Evolutionary conservation across 2,888 invertebrate genomes (phyloP), one percentile per base, ranked within the genome.

Genomic region (Tetrapedia diversipes): DNA sequence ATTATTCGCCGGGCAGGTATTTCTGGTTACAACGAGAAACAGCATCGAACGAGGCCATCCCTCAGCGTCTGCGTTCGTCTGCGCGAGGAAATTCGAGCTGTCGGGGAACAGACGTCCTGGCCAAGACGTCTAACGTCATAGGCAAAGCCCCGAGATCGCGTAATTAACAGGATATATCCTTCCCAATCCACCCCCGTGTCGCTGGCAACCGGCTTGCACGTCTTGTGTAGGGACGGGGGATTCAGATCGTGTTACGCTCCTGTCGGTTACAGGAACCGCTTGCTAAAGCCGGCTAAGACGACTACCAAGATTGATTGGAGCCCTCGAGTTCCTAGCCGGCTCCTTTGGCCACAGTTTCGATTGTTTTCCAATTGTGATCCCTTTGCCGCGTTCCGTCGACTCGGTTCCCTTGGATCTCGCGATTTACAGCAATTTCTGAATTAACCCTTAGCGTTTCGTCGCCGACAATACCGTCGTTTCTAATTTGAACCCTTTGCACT

Each of bases 101-200:
- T 86, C 86, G 83, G 81, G 80, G 66, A 83, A 82, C 84, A 79
- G 85, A 83, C 81, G 80, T 79, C 67, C 86, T 87, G 86, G 64
- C 76, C 68, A 74, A 75, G 84, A 88, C 87, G 82, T 86, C 81
- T 83, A 81, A 87, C 84, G 87, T 87, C 87, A 86, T 73, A 80
- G 82, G 76, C 87, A 84, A 85, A 81, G 81, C 77, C n/a, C n/a
- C 83, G 80, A 69, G 84, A 79, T 84, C 77, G 79, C 79, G 82
- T 84, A 87, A 87, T 86, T 86, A 86, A 83, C 86, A 85, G 84
- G 82, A 83, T 83, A 83, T 83, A 83, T 68, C 73, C 74, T 66
- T 77, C 68, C 72, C 67, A 80, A 56, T 45, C 70, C 60, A 56
- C 64, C 65, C 57, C 61, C 45, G 41, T 51, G 47, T 74, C 69